Base-by-base conservation (phyloP, 2,113 vertebrate species). In the Bos indicus region DNA sequence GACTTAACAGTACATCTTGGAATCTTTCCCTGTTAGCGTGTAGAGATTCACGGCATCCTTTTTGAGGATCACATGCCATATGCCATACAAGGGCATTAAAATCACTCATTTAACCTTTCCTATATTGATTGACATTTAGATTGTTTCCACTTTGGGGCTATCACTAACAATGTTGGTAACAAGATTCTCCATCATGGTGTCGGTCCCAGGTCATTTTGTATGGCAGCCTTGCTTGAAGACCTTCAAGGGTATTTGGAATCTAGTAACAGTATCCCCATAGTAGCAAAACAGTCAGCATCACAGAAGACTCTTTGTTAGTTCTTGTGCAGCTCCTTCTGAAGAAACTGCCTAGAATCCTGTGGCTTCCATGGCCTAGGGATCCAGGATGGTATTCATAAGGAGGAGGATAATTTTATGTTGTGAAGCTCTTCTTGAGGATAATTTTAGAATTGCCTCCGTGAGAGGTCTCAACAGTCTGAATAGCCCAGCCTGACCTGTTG, bases 401-500 rank as follows among this genome's bases (percentile, higher is more conserved):
- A 96, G 94, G 94, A 83, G 59, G 59, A 88, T 23, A 17, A 1
- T 85, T 26, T 74, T 91, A 36, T 78, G 19, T 46, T 19, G 11
- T 56, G 60, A 94, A 92, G 36, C 87, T 95, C 33, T 95, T 88
- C n/a, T 81, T 84, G 59, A 30, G 15, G 30, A 25, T 84, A 86
- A 74, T 88, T 90, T 84, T 91, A 62, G 74, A 77, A 89, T 74
- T 46, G 51, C 25, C 57, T 94, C 26, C 59, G 16, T 1, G 12
- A 87, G 54, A 95, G 14, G 26, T 57, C 52, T 82, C 81, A 80
- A 36, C 11, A 87, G 7, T 40, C 60, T 60, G 25, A 88, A 57
- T 90, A 90, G 17, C 88, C 56, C 52, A 19, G 36, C 74, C 91
- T 97, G 90, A 98, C 90, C n/a, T 97, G 48, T 97, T 84, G 83